These are phyloP conservation scores for Hycleus cichorii DNA, from an alignment of 1,140 invertebrate genomes.

Conservation along the genomic window DNA sequence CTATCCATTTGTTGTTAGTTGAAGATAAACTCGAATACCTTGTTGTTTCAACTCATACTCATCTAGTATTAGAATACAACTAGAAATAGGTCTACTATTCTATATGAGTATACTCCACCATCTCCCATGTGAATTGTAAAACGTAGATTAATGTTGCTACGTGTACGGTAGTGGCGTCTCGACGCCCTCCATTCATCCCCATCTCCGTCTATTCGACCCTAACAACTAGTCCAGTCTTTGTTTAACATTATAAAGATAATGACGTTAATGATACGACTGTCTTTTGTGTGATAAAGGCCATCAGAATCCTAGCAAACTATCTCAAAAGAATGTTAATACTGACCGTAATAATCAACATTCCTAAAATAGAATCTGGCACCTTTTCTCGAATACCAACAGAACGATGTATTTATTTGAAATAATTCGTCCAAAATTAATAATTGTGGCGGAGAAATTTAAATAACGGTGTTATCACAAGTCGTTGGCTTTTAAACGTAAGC, in stretches of 20 bases:
- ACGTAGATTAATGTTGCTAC: slow-evolving; percentile 13
- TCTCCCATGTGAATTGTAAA: slow-evolving; percentile 13
- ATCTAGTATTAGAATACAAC: too few species aligned
- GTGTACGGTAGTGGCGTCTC: slow-evolving; percentile 6
- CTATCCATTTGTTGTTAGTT: slow-evolving; percentile 6
- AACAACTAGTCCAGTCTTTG: slow-evolving; percentile 7
- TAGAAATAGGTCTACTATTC: background rate
- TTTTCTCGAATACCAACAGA: too few species aligned
- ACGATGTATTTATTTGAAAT: too few species aligned
- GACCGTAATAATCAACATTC: too few species aligned
- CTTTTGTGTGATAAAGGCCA: too few species aligned
- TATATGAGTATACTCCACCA: background rate
- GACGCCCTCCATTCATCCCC: slow-evolving; percentile 1
- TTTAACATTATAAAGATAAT: background rate
- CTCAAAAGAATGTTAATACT: too few species aligned
- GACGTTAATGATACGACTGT: background rate
- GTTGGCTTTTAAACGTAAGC: too few species aligned
- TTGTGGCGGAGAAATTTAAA: too few species aligned
- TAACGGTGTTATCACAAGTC: too few species aligned
- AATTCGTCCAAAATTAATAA: too few species aligned
- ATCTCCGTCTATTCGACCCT: slow-evolving; percentile 2
- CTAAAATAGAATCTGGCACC: too few species aligned
- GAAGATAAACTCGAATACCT: slow-evolving; percentile 9
- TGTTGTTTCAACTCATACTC: slow-evolving; percentile 1
- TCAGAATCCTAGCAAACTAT: too few species aligned